These are phyloP conservation scores for Andricus quercusramuli DNA, from an alignment of 2,888 invertebrate species.

Conservation along the genomic window DNA sequence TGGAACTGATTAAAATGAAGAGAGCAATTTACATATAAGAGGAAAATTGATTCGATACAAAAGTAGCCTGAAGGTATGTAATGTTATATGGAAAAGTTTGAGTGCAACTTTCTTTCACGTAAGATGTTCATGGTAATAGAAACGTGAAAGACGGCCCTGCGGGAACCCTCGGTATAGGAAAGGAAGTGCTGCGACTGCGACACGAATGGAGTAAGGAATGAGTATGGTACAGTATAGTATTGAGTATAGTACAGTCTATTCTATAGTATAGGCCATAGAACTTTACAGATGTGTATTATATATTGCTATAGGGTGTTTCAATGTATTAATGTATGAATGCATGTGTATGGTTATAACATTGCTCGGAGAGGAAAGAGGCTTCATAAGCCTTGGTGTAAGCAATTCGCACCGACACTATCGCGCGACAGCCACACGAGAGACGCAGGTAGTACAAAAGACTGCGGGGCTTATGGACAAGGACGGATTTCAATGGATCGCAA, in stretches of 20 bases:
- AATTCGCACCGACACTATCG: constrained; percentile 49
- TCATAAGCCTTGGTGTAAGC: constrained; percentile 57
- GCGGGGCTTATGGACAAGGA: constrained; percentile 5
- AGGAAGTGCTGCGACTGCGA: constrained; percentile 28
- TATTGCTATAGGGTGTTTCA: no score
- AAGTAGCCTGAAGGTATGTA: background rate
- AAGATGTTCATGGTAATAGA: constrained; percentile 32
- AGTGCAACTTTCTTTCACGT: constrained; percentile 5
- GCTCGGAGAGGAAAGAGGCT: constrained; percentile 44
- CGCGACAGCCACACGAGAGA: background rate
- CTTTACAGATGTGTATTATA: background rate
- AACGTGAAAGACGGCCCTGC: constrained; percentile 38
- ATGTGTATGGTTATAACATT: background rate
- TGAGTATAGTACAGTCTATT: constrained; percentile 1
- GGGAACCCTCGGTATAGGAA: constrained; percentile 31
- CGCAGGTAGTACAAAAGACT: constrained; percentile 21
- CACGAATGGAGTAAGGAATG: constrained; percentile 38
- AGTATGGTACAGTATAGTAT: constrained; percentile 23
- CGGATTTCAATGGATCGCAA: constrained; percentile 31
- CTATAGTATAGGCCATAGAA: background rate
- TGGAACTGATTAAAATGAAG: no score
- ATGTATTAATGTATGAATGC: no score
- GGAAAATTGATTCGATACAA: background rate
- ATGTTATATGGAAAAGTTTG: constrained; percentile 4
- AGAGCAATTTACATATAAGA: no score